phyloP scores from a whole-genome alignment of 2,113 vertebrate species.

The Peucedramus taeniatus region DNA sequence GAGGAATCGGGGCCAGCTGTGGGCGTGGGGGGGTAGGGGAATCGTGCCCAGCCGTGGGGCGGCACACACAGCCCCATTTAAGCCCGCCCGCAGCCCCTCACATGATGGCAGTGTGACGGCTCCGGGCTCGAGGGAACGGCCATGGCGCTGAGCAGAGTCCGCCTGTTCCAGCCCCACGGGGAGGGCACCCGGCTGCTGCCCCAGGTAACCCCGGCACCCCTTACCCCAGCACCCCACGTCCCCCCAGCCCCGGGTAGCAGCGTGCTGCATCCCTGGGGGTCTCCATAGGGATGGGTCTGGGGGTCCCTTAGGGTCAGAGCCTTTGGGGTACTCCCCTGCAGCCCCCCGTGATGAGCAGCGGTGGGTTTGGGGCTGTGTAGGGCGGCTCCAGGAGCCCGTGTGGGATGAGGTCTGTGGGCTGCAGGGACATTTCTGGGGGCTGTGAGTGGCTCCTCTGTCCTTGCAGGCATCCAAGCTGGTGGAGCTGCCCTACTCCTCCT shows the following conservation, averaged over 20 bases:
- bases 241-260: rapidly evolving
- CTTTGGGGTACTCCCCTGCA: background rate
- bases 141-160: background rate
- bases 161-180: background rate
- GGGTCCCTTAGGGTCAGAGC: background rate
- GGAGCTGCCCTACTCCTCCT: background rate
- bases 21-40: background rate
- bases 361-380: rapidly evolving
- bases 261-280: background rate
- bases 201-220: conserved; percentile 70
- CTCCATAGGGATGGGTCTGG: rapidly evolving
- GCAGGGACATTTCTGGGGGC: background rate
- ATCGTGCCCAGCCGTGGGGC: background rate
- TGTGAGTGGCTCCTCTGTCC: rapidly evolving
- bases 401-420: rapidly evolving
- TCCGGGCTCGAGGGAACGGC: rapidly evolving
- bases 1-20: background rate
- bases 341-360: background rate
- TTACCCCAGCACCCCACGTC: rapidly evolving
- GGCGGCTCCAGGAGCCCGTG: background rate
- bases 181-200: conserved; percentile 78
- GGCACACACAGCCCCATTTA: background rate
- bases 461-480: background rate
- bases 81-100: background rate
- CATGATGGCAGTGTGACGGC: conserved; percentile 16